These are phyloP conservation scores for Spilarctia lutea DNA, from an alignment of 2,888 invertebrate species.

Conservation along the genomic window DNA sequence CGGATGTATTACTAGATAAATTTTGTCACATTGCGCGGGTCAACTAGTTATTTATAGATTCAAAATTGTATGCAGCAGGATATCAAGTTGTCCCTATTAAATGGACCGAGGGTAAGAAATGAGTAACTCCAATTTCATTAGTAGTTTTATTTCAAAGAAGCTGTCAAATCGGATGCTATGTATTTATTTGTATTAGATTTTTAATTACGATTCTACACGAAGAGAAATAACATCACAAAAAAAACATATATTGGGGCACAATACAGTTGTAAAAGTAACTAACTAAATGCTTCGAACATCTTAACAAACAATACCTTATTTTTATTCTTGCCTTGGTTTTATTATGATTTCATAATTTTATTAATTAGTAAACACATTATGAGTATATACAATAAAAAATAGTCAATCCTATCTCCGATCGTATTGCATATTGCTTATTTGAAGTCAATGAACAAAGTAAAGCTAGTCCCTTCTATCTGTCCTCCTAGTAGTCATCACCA, in stretches of 20 bases:
- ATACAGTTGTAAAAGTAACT: conserved; percentile 26
- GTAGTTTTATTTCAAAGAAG: conserved; percentile 57
- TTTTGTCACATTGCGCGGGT: neutral
- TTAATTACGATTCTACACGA: conserved; percentile 46
- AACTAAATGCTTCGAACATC: conserved; percentile 27
- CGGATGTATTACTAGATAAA: neutral
- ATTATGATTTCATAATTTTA: conserved; percentile 37
- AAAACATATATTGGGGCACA: conserved; percentile 34
- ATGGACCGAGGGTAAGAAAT: neutral
- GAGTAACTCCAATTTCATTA: conserved; percentile 37
- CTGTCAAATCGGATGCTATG: conserved; percentile 52
- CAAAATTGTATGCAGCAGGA: neutral
- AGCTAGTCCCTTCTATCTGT: neutral
- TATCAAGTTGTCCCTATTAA: neutral
- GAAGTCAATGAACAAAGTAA: neutral
- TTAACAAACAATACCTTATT: conserved; percentile 26
- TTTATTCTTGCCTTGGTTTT: conserved; percentile 20
- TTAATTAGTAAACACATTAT: conserved; percentile 23
- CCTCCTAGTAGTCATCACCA: conserved; percentile 95
- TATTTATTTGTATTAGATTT: conserved; percentile 42
- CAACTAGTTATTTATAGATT: neutral
- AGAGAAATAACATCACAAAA: conserved; percentile 47
- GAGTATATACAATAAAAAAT: conserved; percentile 23
- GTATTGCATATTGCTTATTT: conserved; percentile 24
- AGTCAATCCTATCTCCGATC: conserved; percentile 22